A percentile compares a stretch with the other conserved stretches of the same genome.
These are phyloP conservation scores for Glossophaga mutica DNA, from an alignment of 2,797 vertebrate species.

Conservation along the genomic window DNA sequence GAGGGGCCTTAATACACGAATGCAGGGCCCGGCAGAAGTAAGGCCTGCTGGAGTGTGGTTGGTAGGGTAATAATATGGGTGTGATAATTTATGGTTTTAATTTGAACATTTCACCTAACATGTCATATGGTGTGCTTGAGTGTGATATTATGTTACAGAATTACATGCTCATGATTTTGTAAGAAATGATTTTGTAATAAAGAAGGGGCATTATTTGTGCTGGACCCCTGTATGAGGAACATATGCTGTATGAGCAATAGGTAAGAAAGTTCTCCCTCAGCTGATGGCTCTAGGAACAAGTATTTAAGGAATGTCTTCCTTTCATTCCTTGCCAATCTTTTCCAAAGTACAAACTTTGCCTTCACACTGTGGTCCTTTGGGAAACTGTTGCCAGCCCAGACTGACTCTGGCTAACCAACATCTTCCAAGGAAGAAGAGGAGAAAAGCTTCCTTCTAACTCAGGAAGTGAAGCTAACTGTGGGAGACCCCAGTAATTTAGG, in stretches of 20 bases:
- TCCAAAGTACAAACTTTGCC: not conserved
- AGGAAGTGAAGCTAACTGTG: not conserved
- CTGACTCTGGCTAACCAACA: not conserved
- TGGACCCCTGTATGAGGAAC: not conserved
- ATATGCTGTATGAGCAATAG: not conserved
- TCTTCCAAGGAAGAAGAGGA: not conserved
- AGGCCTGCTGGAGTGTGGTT: no score
- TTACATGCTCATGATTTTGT: no score
- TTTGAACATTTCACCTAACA: no score
- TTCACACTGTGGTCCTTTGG: not conserved
- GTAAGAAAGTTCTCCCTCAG: not conserved
- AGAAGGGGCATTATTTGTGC: no score
- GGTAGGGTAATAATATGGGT: no score
- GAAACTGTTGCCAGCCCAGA: not conserved
- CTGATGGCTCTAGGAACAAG: not conserved
- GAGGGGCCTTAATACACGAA: not conserved
- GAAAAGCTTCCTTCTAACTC: not conserved
- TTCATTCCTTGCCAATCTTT: not conserved
- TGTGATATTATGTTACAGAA: no score
- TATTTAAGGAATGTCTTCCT: not conserved
- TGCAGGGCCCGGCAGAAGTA: no score
- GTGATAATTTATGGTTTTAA: no score
- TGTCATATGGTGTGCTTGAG: no score
- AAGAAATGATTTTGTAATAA: no score
- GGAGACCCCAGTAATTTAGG: not conserved